Evolutionary conservation across 2,113 vertebrate genomes (phyloP).

Genomic region (Pteronura brasiliensis): DNA sequence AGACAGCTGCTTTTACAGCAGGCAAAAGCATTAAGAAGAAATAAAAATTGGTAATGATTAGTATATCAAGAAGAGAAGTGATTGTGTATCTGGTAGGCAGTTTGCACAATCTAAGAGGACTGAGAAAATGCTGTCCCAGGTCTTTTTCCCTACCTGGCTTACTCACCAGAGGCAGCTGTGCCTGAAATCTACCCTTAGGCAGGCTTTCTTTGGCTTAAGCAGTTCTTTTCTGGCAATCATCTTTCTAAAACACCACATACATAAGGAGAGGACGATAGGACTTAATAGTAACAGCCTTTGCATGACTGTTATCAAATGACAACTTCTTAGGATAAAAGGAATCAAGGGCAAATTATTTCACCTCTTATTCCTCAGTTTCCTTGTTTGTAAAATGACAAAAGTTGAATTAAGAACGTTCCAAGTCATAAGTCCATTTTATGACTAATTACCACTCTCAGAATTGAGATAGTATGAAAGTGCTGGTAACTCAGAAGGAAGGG

Average conservation of each 20-base stretch:
- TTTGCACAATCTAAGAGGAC: neutral
- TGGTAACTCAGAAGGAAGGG: neutral
- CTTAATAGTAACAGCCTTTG: neutral
- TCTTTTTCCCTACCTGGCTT: neutral
- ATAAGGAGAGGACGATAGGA: neutral
- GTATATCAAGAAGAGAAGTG: neutral
- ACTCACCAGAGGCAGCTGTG: neutral
- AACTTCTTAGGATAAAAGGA: neutral
- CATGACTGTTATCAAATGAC: neutral
- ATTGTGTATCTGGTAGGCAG: neutral
- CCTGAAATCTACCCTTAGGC: neutral
- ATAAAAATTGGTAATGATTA: neutral
- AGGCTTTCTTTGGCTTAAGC: neutral
- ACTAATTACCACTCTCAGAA: neutral
- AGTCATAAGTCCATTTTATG: neutral
- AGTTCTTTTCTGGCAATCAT: neutral
- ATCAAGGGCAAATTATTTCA: neutral
- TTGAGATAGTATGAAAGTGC: neutral
- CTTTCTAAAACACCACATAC: neutral
- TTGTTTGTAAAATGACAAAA: neutral
- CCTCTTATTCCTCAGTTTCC: neutral
- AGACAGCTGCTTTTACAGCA: neutral
- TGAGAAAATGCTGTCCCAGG: neutral
- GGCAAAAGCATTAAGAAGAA: neutral
- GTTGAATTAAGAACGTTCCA: neutral